Evolutionary conservation across 1,140 invertebrate species (phyloP).

Genomic region (Scylla paramamosain): DNA sequence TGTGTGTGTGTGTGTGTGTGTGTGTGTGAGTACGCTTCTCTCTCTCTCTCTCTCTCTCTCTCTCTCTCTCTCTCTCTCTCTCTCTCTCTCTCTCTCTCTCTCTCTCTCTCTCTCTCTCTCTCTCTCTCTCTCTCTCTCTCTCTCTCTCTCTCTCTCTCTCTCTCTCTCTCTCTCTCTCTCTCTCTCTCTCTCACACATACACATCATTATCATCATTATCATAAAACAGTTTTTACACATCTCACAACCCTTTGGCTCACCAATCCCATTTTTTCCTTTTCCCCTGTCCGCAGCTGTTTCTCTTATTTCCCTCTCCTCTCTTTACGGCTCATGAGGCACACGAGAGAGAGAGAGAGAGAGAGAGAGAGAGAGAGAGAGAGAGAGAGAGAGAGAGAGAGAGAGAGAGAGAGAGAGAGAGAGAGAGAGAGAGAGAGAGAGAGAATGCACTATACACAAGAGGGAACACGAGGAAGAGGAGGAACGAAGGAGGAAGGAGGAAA

Average conservation of each 20-base stretch:
- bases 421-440: too few species aligned
- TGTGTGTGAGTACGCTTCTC: neutral
- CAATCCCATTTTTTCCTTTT: too few species aligned
- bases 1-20: conserved; percentile 34
- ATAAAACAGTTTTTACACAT: too few species aligned
- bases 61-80: conserved; percentile 25
- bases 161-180: conserved; percentile 44
- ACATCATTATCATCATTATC: neutral
- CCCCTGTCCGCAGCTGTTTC: too few species aligned
- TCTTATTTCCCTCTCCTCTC: too few species aligned
- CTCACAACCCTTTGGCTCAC: too few species aligned
- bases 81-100: neutral
- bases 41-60: neutral
- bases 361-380: too few species aligned
- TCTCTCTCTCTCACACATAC: neutral
- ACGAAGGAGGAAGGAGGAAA: neutral
- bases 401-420: too few species aligned
- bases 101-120: neutral
- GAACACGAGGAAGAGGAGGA: neutral
- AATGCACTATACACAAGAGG: neutral
- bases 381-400: too few species aligned
- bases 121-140: conserved; percentile 26
- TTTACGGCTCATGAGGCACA: too few species aligned
- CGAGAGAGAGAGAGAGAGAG: too few species aligned
- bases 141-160: conserved; percentile 38